Conservation (phyloP, 2,797 vertebrate species). For the Novumbra hubbsi region DNA sequence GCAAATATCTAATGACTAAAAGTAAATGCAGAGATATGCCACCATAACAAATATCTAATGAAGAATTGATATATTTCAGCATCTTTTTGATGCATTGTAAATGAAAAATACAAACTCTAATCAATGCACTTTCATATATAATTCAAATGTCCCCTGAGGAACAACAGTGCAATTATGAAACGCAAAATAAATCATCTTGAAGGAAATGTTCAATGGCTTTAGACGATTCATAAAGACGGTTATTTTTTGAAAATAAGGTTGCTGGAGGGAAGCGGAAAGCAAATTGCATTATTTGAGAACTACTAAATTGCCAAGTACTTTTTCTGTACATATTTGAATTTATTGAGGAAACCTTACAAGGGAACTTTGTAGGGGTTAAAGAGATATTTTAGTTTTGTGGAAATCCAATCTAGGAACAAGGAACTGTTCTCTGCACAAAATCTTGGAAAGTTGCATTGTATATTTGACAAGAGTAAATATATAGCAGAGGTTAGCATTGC, state of each 20-base stretch:
- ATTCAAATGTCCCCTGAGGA: not conserved
- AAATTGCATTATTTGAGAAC: not conserved
- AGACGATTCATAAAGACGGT: not conserved
- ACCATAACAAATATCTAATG: not conserved
- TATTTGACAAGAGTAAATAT: conserved; percentile 4
- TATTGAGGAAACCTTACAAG: not conserved
- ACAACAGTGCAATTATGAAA: not conserved
- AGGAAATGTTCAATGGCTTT: not conserved
- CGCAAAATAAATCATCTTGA: not conserved
- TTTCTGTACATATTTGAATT: not conserved
- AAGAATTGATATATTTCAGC: not conserved
- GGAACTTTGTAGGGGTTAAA: not conserved
- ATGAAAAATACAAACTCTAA: not conserved
- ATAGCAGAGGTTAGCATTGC: not conserved
- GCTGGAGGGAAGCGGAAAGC: not conserved
- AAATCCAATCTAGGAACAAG: not conserved
- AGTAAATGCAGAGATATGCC: not conserved
- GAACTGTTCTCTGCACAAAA: not conserved
- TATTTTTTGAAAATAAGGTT: not conserved
- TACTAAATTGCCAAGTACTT: not conserved
- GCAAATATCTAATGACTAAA: not conserved
- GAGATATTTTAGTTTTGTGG: not conserved
- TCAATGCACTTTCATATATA: conserved; percentile 8
- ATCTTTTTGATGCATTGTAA: not conserved
- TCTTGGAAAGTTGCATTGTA: not conserved